phyloP scores from a whole-genome alignment of 2,797 vertebrate genomes.

The Tauraco hartlaubi region DNA sequence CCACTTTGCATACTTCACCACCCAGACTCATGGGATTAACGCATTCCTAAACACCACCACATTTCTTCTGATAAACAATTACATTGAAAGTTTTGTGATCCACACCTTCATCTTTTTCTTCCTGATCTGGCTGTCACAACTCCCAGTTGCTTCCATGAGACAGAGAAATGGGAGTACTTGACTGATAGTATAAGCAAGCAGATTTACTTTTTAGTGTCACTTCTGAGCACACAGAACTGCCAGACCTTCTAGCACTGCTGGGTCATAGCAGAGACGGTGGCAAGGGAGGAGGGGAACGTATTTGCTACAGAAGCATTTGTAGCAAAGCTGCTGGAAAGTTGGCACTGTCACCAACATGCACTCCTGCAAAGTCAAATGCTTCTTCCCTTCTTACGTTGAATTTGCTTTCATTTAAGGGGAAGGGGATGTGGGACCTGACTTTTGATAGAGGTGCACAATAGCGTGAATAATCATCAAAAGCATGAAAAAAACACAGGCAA shows the following conservation, averaged over 20 bases:
- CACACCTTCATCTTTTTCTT: neutral
- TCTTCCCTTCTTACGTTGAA: neutral
- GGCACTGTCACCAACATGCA: neutral
- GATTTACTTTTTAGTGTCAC: neutral
- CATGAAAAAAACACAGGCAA: neutral
- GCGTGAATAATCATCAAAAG: neutral
- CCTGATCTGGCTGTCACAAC: neutral
- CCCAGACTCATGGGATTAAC: neutral
- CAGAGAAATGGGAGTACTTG: neutral
- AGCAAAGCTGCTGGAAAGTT: neutral
- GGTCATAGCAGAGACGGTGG: neutral
- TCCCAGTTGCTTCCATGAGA: neutral
- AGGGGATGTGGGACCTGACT: neutral
- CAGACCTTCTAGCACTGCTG: neutral
- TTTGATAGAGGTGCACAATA: neutral
- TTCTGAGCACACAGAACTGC: neutral
- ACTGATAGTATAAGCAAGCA: neutral
- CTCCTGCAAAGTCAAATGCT: neutral
- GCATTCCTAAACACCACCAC: neutral
- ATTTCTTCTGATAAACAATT: neutral
- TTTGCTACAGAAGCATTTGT: neutral
- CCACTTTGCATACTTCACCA: neutral
- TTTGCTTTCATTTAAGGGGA: neutral
- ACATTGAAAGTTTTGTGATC: neutral
- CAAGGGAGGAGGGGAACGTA: neutral